These are phyloP conservation scores for Ricordea florida DNA, from an alignment of 92 coral and sea anemone genomes.

Conservation along the genomic window DNA sequence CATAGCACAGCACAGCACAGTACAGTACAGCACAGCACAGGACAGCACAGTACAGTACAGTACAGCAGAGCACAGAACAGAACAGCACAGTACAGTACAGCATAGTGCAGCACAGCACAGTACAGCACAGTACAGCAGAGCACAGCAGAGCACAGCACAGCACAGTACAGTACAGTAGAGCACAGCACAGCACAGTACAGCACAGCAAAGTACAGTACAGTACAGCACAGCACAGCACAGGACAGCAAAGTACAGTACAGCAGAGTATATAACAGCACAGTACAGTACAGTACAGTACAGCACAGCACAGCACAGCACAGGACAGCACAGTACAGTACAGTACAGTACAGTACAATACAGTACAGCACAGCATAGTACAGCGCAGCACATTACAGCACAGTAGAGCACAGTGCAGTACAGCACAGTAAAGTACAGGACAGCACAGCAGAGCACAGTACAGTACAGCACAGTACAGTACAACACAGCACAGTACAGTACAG, in stretches of 20 bases:
- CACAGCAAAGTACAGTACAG: slow-evolving; percentile 30
- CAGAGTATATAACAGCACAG: slow-evolving; percentile 8
- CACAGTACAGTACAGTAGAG: slow-evolving; percentile 13
- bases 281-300: slow-evolving; percentile 26
- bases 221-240: slow-evolving; percentile 36
- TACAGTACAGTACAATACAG: slow-evolving; percentile 26
- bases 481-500: no score
- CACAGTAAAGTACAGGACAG: slow-evolving; percentile 9
- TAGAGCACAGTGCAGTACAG: slow-evolving; percentile 26
- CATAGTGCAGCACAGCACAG: neutral
- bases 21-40: neutral
- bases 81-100: neutral
- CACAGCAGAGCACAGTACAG: no score
- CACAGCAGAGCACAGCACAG: slow-evolving; percentile 40
- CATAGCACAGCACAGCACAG: neutral
- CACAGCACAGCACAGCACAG: slow-evolving; percentile 39
- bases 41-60: neutral
- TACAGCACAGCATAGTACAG: no score
- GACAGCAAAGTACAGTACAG: slow-evolving; percentile 28
- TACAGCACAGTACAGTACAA: no score
- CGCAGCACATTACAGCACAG: neutral
- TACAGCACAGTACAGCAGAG: slow-evolving; percentile 19
- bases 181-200: slow-evolving; percentile 30
- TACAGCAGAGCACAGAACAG: slow-evolving; percentile 2
- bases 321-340: slow-evolving; percentile 28